Conservation (phyloP, 2,888 invertebrate species). For the Eristalis pertinax region DNA sequence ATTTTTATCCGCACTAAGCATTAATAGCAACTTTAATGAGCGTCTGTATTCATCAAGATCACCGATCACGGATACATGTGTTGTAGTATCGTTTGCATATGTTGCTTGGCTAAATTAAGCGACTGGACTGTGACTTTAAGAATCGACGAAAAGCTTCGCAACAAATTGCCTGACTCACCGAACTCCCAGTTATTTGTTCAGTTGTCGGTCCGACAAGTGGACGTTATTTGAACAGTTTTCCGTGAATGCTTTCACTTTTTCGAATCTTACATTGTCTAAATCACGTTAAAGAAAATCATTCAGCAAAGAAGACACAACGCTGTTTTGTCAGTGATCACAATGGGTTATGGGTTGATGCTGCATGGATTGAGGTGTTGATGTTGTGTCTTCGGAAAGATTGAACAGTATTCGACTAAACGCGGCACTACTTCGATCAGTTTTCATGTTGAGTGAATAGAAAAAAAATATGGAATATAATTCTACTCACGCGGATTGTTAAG, state of each 20-base stretch:
- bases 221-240: conserved; percentile 26
- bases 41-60: no score
- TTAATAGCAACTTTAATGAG: no score
- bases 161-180: neutral
- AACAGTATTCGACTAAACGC: conserved; percentile 37
- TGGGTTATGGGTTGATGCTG: conserved; percentile 21
- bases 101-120: neutral
- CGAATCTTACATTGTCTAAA: conserved; percentile 9
- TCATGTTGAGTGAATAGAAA: neutral
- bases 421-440: conserved; percentile 5
- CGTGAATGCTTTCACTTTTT: conserved; percentile 56
- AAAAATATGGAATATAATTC: neutral
- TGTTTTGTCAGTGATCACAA: conserved; percentile 19
- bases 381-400: conserved; percentile 3
- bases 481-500: neutral
- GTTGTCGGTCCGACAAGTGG: neutral
- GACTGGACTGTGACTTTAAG: neutral
- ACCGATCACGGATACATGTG: neutral
- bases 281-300: conserved; percentile 26
- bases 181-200: neutral
- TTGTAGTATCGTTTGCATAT: neutral
- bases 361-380: conserved; percentile 1
- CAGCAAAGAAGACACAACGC: neutral
- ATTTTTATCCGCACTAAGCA: no score
- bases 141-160: neutral